Conservation (phyloP, 2,113 vertebrate genomes). For the Fulica atra region DNA sequence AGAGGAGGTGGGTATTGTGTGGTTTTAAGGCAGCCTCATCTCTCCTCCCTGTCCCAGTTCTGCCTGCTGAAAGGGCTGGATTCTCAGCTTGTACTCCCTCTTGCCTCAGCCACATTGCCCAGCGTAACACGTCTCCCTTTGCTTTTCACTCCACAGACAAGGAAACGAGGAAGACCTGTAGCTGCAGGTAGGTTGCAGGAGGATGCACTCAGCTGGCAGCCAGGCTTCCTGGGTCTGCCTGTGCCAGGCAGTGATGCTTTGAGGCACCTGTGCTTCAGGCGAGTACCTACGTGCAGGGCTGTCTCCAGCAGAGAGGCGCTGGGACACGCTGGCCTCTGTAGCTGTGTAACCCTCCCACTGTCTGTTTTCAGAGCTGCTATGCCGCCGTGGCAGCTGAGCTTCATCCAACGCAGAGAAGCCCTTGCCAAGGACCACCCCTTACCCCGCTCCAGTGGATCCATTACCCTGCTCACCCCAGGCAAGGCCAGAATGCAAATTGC, state of each 20-base stretch:
- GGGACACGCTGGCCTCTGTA: background rate
- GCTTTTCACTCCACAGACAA: background rate
- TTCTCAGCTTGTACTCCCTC: fast-evolving
- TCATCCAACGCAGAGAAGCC: background rate
- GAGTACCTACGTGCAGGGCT: fast-evolving
- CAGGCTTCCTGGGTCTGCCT: background rate
- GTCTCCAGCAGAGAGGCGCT: background rate
- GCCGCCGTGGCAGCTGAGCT: background rate
- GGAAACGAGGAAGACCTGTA: slow-evolving; percentile 14
- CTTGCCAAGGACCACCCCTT: slow-evolving; percentile 12
- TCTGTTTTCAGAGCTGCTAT: background rate
- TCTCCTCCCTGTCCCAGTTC: background rate
- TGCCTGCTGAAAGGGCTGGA: background rate
- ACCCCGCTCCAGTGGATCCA: slow-evolving; percentile 33
- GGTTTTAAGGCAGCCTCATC: background rate
- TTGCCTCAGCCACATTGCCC: fast-evolving
- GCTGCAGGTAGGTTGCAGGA: slow-evolving; percentile 21
- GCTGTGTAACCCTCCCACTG: fast-evolving
- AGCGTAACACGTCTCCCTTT: fast-evolving
- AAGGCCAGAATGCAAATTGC: background rate
- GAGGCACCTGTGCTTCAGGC: background rate
- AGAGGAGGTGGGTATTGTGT: slow-evolving; percentile 59
- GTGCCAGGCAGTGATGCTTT: fast-evolving
- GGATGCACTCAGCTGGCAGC: background rate
- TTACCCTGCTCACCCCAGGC: background rate